These are phyloP conservation scores for Homalodisca vitripennis DNA, from an alignment of 1,140 invertebrate species.

Conservation along the genomic window DNA sequence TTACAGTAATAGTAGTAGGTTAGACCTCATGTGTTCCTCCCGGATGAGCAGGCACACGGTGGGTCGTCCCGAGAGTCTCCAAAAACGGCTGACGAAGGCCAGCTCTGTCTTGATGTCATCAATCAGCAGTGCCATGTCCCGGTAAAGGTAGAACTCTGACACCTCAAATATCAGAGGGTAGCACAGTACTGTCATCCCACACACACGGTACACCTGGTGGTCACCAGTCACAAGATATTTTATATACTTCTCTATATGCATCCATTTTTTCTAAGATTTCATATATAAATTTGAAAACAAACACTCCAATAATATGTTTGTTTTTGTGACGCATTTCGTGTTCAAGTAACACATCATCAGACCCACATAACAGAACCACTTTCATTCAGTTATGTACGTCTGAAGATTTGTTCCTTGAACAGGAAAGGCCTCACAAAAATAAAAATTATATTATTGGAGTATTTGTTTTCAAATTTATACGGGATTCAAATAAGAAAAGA, in stretches of 20 bases:
- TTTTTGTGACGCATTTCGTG: no score
- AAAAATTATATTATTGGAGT: no score
- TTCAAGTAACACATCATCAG: no score
- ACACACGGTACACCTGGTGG: slow-evolving; percentile 87
- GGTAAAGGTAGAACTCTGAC: slow-evolving; percentile 96
- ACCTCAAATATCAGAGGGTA: slow-evolving; percentile 98
- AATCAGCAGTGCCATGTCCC: slow-evolving; percentile 96
- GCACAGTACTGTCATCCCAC: slow-evolving; percentile 94
- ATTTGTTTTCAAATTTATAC: no score
- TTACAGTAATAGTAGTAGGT: background rate
- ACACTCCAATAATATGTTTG: no score
- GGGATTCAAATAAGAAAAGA: no score
- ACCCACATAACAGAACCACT: no score
- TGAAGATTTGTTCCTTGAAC: no score
- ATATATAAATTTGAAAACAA: background rate
- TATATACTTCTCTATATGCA: background rate
- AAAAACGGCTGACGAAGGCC: slow-evolving; percentile 93
- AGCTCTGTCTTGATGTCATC: slow-evolving; percentile 99
- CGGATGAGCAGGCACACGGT: slow-evolving; percentile 86
- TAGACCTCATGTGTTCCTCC: slow-evolving; percentile 44
- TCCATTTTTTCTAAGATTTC: background rate
- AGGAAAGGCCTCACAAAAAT: no score
- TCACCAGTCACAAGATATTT: no score
- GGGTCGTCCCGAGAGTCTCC: slow-evolving; percentile 94
- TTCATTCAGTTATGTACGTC: no score